Evolutionary conservation across 2,797 vertebrate genomes (phyloP).

Genomic region (Acanthiza pusilla): DNA sequence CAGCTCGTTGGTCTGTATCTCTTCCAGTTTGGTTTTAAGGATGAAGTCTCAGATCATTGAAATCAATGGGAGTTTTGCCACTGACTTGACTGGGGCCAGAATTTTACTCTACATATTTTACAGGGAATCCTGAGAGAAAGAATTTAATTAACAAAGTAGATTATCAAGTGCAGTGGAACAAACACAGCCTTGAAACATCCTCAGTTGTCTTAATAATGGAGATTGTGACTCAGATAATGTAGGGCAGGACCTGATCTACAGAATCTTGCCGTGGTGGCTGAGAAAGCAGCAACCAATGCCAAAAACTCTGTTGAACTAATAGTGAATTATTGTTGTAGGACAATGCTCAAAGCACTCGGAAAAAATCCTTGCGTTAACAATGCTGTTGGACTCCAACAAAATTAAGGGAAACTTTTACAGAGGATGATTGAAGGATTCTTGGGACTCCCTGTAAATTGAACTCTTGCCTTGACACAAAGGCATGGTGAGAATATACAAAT

Average conservation of each 20-base stretch:
- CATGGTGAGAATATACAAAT: background rate
- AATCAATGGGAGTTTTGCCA: conserved; percentile 25
- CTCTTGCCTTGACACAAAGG: background rate
- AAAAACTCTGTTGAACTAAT: background rate
- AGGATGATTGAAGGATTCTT: background rate
- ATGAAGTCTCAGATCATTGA: background rate
- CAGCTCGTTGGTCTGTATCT: background rate
- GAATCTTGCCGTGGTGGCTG: background rate
- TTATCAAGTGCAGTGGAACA: background rate
- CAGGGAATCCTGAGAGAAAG: background rate
- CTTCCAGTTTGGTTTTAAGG: background rate
- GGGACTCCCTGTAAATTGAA: background rate
- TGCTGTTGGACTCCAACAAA: background rate
- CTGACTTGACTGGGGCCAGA: background rate
- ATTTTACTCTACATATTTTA: background rate
- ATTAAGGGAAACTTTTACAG: background rate
- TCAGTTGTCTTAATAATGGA: background rate
- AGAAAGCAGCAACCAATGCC: background rate
- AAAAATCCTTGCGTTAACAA: background rate
- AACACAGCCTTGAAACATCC: background rate
- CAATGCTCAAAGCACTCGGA: background rate
- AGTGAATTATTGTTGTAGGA: background rate
- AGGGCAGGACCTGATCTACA: background rate
- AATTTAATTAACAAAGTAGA: background rate
- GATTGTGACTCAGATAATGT: background rate